Percentiles rank a stretch among this genome's conserved stretches.
Conservation (phyloP, 2,113 vertebrate species). For the Vicugna pacos region DNA sequence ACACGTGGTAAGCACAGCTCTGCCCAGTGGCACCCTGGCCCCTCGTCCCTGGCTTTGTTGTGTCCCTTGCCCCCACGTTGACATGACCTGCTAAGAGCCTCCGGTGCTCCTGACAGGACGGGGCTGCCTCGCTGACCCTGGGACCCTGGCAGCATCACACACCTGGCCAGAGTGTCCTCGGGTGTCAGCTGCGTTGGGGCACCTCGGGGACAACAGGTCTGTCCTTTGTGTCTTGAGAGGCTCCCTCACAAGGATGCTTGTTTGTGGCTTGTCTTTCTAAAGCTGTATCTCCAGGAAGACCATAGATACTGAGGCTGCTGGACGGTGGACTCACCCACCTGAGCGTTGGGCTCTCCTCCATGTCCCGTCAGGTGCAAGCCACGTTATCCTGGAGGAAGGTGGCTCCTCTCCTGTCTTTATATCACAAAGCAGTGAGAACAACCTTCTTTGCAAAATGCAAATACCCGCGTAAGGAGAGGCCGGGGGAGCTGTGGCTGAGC, state of each 20-base stretch:
- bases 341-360: too few species aligned
- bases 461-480: too few species aligned
- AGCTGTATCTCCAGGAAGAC: not conserved
- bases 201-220: not conserved
- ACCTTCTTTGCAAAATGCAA: too few species aligned
- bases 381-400: not conserved
- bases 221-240: not conserved
- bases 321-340: rapidly evolving
- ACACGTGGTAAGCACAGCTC: rapidly evolving
- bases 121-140: too few species aligned
- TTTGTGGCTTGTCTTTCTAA: not conserved
- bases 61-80: not conserved
- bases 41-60: not conserved
- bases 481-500: not conserved
- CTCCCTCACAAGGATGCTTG: rapidly evolving
- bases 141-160: not conserved
- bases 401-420: not conserved
- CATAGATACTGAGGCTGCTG: not conserved
- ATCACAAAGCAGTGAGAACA: not conserved
- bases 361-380: not conserved
- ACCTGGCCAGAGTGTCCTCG: not conserved
- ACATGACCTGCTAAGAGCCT: not conserved
- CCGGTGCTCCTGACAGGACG: not conserved
- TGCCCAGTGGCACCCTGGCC: not conserved
- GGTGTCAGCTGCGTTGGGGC: not conserved